Percentiles rank a stretch among this genome's conserved stretches.
phyloP scores from a whole-genome alignment of 35 echinoderm and acorn worm species.

The Hemicentrotus pulcherrimus region DNA sequence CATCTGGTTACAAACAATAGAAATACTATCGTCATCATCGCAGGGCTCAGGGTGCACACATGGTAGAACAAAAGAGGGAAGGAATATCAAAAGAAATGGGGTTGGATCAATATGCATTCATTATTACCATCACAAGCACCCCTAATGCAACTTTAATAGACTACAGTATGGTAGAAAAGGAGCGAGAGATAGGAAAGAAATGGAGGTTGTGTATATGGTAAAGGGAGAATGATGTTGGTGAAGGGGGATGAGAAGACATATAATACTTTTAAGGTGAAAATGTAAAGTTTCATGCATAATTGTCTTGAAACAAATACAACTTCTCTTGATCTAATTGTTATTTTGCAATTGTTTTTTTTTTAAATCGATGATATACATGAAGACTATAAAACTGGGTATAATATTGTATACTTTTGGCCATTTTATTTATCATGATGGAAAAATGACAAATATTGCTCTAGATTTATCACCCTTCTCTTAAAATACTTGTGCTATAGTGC shows the following conservation, averaged over 20 bases:
- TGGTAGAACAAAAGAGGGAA: conserved; percentile 40
- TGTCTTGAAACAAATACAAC: background rate
- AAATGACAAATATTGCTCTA: no score
- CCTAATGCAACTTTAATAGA: conserved; percentile 37
- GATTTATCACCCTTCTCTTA: no score
- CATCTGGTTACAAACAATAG: conserved; percentile 38
- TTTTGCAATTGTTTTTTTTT: background rate
- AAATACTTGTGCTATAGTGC: no score
- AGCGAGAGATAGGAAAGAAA: background rate
- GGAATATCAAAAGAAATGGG: conserved; percentile 25
- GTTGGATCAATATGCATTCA: conserved; percentile 33
- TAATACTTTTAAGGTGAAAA: background rate
- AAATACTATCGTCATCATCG: conserved; percentile 17
- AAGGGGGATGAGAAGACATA: background rate
- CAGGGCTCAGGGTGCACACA: background rate
- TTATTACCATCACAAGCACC: conserved; percentile 8
- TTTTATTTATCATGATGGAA: no score
- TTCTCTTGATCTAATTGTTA: background rate
- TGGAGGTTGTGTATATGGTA: background rate
- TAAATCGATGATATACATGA: no score
- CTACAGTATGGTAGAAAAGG: background rate
- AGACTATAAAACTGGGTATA: no score
- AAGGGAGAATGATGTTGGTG: background rate
- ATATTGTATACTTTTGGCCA: no score
- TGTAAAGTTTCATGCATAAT: background rate